Conservation (phyloP, 2,888 invertebrate genomes). For the Limnephilus auricula region DNA sequence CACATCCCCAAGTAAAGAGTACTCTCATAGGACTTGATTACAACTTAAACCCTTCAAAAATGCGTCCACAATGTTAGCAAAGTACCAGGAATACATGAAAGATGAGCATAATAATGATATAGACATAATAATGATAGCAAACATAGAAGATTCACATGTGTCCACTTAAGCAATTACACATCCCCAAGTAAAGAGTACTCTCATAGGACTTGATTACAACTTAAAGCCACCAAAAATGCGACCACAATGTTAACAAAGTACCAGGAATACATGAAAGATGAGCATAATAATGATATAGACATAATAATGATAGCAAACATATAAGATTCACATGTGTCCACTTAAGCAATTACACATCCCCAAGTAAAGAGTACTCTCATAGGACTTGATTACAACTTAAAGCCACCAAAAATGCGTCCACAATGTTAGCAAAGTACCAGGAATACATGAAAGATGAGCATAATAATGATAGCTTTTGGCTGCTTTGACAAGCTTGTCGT, state of each 20-base stretch:
- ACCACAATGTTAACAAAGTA: not conserved
- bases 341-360: too few species aligned
- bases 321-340: too few species aligned
- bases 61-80: not conserved
- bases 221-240: not conserved
- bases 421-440: not conserved
- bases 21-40: not conserved
- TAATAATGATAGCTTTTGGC: not conserved
- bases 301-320: too few species aligned
- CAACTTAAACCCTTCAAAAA: not conserved
- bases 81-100: not conserved
- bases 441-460: not conserved
- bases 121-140: too few species aligned
- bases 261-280: not conserved
- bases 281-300: not conserved
- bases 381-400: not conserved
- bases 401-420: not conserved
- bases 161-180: too few species aligned
- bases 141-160: too few species aligned
- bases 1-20: too few species aligned
- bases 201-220: not conserved
- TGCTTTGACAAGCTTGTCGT: not conserved
- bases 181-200: too few species aligned
- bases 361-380: not conserved
- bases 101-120: not conserved